A percentile compares a stretch with the other conserved stretches of the same genome.
phyloP scores from a whole-genome alignment of 1,140 invertebrate genomes.

The Ceratosolen solmsi region DNA sequence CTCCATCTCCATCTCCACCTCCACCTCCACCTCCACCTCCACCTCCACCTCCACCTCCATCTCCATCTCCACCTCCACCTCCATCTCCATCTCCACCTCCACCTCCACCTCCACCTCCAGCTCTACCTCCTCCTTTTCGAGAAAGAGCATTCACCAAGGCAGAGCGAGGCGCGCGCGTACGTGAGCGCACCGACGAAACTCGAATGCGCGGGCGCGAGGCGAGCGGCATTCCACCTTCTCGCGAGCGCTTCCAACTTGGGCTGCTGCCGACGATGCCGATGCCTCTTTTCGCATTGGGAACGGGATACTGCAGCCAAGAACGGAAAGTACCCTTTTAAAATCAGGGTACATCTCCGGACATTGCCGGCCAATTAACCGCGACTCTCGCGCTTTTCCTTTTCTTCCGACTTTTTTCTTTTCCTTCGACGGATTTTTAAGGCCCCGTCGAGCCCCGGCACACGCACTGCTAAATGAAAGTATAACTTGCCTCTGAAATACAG shows the following conservation, averaged over 20 bases:
- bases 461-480: slow-evolving; percentile 30
- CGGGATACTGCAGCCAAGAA: not conserved
- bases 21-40: not conserved
- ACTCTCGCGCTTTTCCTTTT: no score
- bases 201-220: slow-evolving; percentile 64
- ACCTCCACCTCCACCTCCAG: not conserved
- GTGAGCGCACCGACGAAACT: slow-evolving; percentile 26
- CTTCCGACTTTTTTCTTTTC: not conserved
- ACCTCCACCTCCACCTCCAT: not conserved
- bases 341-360: not conserved
- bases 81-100: not conserved
- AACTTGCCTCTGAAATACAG: not conserved
- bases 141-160: slow-evolving; percentile 33
- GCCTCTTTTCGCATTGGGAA: slow-evolving; percentile 9
- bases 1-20: not conserved
- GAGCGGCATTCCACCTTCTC: slow-evolving; percentile 67
- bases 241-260: slow-evolving; percentile 65
- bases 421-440: not conserved
- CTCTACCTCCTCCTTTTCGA: not conserved
- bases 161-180: not conserved
- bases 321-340: slow-evolving; percentile 4
- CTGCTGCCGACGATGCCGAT: slow-evolving; percentile 31
- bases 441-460: no score
- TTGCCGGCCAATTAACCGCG: not conserved
- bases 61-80: not conserved